These are phyloP conservation scores for Steinernema hermaphroditum DNA, from an alignment of 2,888 invertebrate genomes.

Conservation along the genomic window DNA sequence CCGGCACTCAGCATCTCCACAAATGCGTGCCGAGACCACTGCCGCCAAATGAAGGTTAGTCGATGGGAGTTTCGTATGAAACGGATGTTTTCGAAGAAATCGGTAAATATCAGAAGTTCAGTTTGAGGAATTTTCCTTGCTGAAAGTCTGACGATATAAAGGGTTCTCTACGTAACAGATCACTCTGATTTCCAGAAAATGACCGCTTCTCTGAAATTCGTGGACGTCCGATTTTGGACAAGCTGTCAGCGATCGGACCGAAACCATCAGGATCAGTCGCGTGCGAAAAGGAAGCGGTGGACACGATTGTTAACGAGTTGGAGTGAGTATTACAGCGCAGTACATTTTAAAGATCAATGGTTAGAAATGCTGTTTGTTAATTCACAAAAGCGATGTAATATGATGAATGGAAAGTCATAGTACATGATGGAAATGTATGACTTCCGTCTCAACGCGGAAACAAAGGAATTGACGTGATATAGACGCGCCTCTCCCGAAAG, in stretches of 20 bases:
- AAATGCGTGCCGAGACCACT: conserved; percentile 46
- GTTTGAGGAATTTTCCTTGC: too few species aligned
- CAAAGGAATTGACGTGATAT: too few species aligned
- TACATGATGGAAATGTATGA: neutral
- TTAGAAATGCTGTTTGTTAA: neutral
- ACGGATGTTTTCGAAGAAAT: neutral
- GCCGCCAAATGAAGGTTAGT: conserved; percentile 43
- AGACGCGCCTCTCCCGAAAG: too few species aligned
- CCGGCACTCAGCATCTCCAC: conserved; percentile 39
- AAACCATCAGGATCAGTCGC: conserved; percentile 53
- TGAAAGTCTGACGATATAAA: too few species aligned
- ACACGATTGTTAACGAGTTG: conserved; percentile 47
- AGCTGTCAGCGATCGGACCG: conserved; percentile 49
- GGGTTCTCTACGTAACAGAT: too few species aligned
- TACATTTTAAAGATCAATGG: neutral
- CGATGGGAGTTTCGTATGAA: conserved; percentile 19
- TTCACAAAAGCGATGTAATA: neutral
- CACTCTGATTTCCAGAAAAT: conserved; percentile 48
- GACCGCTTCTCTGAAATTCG: conserved; percentile 52
- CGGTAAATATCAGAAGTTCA: neutral
- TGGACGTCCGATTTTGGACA: conserved; percentile 43
- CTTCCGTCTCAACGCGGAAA: too few species aligned
- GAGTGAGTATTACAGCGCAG: conserved; percentile 32
- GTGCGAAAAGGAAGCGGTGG: conserved; percentile 50
- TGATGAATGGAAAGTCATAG: too few species aligned